Percentiles rank a stretch among this genome's conserved stretches.
Evolutionary conservation across 1,140 invertebrate genomes (phyloP).

Genomic region (Bemisia tabaci): DNA sequence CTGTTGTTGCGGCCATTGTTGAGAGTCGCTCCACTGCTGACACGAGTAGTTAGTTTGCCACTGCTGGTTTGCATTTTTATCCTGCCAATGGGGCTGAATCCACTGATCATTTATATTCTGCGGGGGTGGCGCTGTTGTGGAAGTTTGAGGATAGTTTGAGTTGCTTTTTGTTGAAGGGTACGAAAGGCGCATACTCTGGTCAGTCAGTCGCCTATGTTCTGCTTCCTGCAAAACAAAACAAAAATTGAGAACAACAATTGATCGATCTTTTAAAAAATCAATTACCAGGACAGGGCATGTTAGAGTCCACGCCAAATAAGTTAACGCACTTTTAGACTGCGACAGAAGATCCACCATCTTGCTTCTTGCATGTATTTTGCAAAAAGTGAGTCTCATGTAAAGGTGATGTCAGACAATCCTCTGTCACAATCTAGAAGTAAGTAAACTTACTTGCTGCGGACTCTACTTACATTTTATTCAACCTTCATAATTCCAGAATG

Average conservation of each 20-base stretch:
- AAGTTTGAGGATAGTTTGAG: not conserved
- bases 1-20: not conserved
- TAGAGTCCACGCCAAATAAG: no score
- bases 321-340: no score
- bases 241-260: slow-evolving; percentile 17
- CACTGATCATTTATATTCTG: not conserved
- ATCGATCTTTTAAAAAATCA: not conserved
- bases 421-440: no score
- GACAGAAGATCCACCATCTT: no score
- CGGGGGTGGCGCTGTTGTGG: slow-evolving; percentile 6
- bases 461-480: no score
- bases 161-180: slow-evolving; percentile 5
- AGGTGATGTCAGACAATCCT: no score
- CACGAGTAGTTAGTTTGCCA: not conserved
- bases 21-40: slow-evolving; percentile 4
- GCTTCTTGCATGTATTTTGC: no score
- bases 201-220: slow-evolving; percentile 65
- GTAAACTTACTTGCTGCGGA: no score
- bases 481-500: no score
- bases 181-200: slow-evolving; percentile 26
- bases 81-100: not conserved
- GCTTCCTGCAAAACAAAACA: slow-evolving; percentile 53
- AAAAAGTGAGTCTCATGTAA: no score
- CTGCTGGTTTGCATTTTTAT: not conserved
- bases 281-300: no score